Conservation (phyloP, 2,888 invertebrate genomes). For the Stegophylla sp. region DNA sequence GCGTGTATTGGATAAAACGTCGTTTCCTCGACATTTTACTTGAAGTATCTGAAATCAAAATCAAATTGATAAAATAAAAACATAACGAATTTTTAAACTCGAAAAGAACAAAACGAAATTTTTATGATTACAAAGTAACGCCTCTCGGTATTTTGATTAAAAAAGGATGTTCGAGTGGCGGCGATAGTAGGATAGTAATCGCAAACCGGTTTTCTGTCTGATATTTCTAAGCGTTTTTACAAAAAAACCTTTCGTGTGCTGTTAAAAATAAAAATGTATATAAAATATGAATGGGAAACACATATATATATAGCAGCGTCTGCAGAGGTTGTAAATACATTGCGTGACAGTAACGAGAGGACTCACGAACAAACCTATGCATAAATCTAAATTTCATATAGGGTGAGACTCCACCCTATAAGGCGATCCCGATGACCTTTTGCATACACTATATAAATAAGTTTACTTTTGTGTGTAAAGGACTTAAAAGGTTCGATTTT, state of each 20-base stretch:
- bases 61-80: neutral
- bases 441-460: constrained; percentile 35
- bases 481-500: constrained; percentile 11
- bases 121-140: neutral
- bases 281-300: constrained; percentile 33
- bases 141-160: neutral
- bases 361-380: constrained; percentile 6
- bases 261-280: neutral
- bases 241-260: constrained; percentile 15
- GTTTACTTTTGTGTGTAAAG: neutral
- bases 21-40: neutral
- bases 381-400: constrained; percentile 47
- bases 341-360: constrained; percentile 22
- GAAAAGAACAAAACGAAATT: too few relatives aligned
- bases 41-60: neutral
- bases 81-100: too few relatives aligned
- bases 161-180: neutral
- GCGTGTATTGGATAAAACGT: neutral
- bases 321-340: constrained; percentile 12
- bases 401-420: constrained; percentile 36
- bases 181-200: neutral
- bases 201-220: constrained; percentile 24
- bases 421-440: constrained; percentile 44
- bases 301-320: too few relatives aligned
- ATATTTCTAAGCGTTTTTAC: neutral